Conservation (phyloP, 2,113 vertebrate genomes). For the Peromyscus maniculatus region DNA sequence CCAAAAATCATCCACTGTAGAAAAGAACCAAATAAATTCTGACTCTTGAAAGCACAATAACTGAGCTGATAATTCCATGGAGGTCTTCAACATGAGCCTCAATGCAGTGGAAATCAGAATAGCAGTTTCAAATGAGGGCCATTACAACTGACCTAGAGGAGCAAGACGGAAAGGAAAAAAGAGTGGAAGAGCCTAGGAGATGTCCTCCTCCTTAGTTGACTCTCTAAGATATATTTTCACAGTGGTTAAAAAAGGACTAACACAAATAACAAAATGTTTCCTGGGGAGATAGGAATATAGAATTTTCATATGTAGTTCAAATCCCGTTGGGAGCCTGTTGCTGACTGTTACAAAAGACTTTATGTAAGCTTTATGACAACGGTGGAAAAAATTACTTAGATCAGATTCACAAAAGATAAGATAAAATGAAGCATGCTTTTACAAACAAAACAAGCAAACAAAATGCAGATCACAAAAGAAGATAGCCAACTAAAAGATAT, state of each 20-base stretch:
- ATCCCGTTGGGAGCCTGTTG: not conserved
- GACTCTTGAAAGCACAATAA: not conserved
- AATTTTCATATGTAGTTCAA: not conserved
- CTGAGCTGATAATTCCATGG: not conserved
- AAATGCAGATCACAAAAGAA: not conserved
- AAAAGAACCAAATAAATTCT: not conserved
- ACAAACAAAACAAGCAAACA: not conserved
- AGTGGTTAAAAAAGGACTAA: not conserved
- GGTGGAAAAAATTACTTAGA: not conserved
- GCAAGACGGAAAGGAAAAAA: not conserved
- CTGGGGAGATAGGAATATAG: too few relatives aligned
- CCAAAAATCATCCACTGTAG: not conserved
- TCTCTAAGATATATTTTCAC: too few relatives aligned
- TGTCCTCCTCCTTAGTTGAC: not conserved
- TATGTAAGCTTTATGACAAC: not conserved
- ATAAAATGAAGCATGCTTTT: not conserved
- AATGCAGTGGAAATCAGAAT: not conserved
- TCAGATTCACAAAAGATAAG: not conserved
- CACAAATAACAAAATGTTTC: not conserved
- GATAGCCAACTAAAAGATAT: not conserved
- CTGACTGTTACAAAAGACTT: not conserved
- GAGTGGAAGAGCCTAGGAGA: not conserved
- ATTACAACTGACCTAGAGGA: not conserved
- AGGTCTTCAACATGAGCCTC: not conserved
- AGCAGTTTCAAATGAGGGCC: not conserved